Conservation (phyloP, 2,888 invertebrate species). For the Margaritifera margaritifera region DNA sequence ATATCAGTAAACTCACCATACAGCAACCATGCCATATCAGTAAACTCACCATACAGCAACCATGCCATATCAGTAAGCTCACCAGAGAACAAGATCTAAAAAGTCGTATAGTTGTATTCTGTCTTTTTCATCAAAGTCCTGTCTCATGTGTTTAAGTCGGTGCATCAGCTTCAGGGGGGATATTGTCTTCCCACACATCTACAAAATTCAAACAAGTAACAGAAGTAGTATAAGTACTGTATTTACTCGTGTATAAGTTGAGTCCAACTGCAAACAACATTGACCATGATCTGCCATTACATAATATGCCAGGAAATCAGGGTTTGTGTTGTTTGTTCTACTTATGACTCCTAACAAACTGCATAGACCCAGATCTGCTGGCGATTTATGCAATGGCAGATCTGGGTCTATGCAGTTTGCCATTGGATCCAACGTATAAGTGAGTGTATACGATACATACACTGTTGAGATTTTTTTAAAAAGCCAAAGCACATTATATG, state of each 20-base stretch:
- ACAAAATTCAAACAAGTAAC: slow-evolving; percentile 6
- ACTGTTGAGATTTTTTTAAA: too few species aligned
- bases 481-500: too few species aligned
- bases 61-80: slow-evolving; percentile 10
- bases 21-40: not conserved
- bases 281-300: too few species aligned
- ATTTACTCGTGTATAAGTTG: not conserved
- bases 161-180: slow-evolving; percentile 69
- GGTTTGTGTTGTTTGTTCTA: too few species aligned
- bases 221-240: slow-evolving; percentile 4
- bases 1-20: not conserved
- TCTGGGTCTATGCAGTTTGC: too few species aligned
- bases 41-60: not conserved
- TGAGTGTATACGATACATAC: too few species aligned
- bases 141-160: slow-evolving; percentile 66
- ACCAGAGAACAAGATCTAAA: slow-evolving; percentile 69
- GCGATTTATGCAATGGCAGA: too few species aligned
- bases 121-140: slow-evolving; percentile 58
- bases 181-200: slow-evolving; percentile 69
- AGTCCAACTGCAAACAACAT: too few species aligned
- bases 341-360: too few species aligned
- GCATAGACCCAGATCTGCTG: too few species aligned
- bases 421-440: too few species aligned
- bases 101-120: slow-evolving; percentile 69
- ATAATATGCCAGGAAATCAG: too few species aligned